Conservation (phyloP, 2,113 vertebrate species). For the Chaetorhynchus papuensis region DNA sequence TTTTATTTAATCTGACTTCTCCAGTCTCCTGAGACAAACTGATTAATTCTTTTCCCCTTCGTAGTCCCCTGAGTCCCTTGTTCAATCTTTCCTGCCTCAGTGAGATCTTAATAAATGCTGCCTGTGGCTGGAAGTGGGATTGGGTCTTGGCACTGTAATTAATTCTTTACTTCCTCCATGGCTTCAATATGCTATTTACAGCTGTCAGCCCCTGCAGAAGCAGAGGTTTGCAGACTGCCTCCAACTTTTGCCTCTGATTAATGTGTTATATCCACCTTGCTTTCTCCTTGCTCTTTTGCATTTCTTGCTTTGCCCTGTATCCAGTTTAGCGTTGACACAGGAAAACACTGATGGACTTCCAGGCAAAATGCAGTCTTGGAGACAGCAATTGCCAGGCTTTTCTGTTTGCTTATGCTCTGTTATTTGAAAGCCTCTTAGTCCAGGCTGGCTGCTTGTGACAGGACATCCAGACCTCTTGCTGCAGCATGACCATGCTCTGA, state of each 20-base stretch:
- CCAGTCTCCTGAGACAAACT: constrained; percentile 41
- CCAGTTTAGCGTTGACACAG: neutral
- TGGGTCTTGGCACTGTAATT: constrained; percentile 56
- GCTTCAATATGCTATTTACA: constrained; percentile 30
- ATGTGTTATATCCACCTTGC: neutral
- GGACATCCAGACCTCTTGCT: neutral
- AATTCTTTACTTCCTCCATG: constrained; percentile 51
- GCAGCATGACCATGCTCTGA: neutral
- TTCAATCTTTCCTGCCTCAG: constrained; percentile 56
- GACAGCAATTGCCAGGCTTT: neutral
- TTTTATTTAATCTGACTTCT: constrained; percentile 56
- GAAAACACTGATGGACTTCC: neutral
- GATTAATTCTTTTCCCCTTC: constrained; percentile 47
- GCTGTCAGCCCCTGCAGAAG: neutral
- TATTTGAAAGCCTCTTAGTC: neutral
- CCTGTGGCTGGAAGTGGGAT: constrained; percentile 51
- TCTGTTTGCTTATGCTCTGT: neutral
- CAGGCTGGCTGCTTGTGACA: neutral
- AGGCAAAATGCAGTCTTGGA: neutral
- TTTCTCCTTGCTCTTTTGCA: neutral
- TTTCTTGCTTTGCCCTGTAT: neutral
- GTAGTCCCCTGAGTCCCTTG: constrained; percentile 11
- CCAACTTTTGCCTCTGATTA: constrained; percentile 23
- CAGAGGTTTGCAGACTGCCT: constrained; percentile 20
- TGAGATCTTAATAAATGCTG: constrained; percentile 66